phyloP scores from a whole-genome alignment of 2,888 invertebrate species.

The Acanthosepion lycidas region DNA sequence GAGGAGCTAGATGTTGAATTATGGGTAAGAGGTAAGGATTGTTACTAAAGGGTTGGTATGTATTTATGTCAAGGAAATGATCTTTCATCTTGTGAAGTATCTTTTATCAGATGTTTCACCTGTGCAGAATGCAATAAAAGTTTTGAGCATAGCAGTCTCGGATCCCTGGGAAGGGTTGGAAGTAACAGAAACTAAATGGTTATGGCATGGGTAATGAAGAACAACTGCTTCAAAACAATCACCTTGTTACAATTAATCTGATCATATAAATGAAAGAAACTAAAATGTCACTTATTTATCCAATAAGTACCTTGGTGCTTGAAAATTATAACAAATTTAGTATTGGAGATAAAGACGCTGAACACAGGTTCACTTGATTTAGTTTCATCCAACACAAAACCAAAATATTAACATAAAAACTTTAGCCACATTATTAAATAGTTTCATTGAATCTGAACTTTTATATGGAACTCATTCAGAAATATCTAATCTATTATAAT shows the following conservation, averaged over 20 bases:
- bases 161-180: background rate
- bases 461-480: no score
- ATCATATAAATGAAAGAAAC: no score
- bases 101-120: background rate
- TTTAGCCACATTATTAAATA: no score
- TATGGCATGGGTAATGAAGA: background rate
- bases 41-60: background rate
- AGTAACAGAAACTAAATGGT: background rate
- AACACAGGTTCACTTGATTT: no score
- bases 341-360: no score
- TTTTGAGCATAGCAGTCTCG: background rate
- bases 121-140: background rate
- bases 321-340: no score
- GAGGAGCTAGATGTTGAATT: background rate
- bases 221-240: background rate
- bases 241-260: background rate
- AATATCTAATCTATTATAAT: no score
- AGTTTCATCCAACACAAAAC: no score
- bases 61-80: background rate
- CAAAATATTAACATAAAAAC: no score
- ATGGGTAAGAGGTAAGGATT: background rate
- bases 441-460: no score
- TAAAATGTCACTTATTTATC: no score
- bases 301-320: no score
- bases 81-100: background rate